Evolutionary conservation across 2,888 invertebrate species (phyloP).

Genomic region (Chrysolina oricalcia): DNA sequence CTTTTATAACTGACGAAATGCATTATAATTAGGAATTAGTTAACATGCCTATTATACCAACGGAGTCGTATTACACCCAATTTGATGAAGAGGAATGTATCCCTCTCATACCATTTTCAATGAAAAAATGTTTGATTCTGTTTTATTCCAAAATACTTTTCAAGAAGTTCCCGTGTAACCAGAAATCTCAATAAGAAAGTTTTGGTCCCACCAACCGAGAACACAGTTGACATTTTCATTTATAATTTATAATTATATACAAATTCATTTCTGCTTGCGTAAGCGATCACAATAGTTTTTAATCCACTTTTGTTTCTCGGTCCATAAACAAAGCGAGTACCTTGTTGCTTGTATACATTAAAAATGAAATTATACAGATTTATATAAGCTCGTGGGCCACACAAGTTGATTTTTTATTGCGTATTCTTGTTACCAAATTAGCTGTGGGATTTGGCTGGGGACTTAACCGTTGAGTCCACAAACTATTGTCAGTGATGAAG

Average conservation of each 20-base stretch:
- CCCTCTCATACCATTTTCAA: too few relatives aligned
- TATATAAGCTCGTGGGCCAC: conserved; percentile 16
- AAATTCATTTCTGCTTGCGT: conserved; percentile 10
- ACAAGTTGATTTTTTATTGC: conserved; percentile 25
- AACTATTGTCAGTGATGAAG: conserved; percentile 17
- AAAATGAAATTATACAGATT: conserved; percentile 20
- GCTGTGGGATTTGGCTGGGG: conserved; percentile 21
- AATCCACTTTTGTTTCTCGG: conserved; percentile 21
- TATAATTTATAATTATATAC: not conserved
- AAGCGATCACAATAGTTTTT: conserved; percentile 22
- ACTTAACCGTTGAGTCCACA: conserved; percentile 26
- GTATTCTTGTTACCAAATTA: conserved; percentile 18
- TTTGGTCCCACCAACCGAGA: not conserved
- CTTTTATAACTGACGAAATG: too few relatives aligned
- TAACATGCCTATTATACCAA: too few relatives aligned
- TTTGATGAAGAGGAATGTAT: too few relatives aligned
- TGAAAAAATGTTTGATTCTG: too few relatives aligned
- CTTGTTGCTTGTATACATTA: conserved; percentile 21
- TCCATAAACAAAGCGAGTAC: conserved; percentile 5
- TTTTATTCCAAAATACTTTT: too few relatives aligned
- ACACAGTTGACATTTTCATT: conserved; percentile 9
- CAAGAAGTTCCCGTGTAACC: too few relatives aligned
- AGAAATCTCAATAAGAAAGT: too few relatives aligned
- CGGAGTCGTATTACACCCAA: too few relatives aligned
- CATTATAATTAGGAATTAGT: too few relatives aligned